These are phyloP conservation scores for Ciona savignyi DNA, from an alignment of 23 tunicate genomes.

Conservation along the genomic window DNA sequence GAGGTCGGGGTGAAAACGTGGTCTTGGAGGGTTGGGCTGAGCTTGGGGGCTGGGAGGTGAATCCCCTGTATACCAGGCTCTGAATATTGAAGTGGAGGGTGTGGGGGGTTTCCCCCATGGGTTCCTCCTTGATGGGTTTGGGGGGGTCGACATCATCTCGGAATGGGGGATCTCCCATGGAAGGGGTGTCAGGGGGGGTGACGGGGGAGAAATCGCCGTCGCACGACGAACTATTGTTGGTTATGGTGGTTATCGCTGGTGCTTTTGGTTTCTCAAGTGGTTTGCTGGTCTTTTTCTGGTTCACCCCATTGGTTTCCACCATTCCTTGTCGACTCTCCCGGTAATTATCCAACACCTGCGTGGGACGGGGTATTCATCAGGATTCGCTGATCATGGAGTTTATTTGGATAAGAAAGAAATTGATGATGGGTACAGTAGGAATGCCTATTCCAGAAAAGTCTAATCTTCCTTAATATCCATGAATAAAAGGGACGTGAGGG, in stretches of 20 bases:
- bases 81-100: conserved; percentile 71
- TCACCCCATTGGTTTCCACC: neutral
- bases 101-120: conserved; percentile 1
- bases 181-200: conserved; percentile 64
- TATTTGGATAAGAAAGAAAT: no score
- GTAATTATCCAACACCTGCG: conserved; percentile 74
- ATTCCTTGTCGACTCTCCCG: conserved; percentile 35
- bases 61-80: conserved; percentile 64
- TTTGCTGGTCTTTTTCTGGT: conserved; percentile 2
- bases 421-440: no score
- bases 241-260: no score
- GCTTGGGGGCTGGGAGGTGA: neutral
- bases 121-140: neutral
- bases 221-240: neutral
- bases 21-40: neutral
- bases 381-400: no score
- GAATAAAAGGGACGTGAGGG: no score
- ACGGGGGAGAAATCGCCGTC: conserved; percentile 51
- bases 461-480: no score
- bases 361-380: no score
- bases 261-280: neutral
- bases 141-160: neutral
- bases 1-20: neutral
- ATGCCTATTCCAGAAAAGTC: no score
- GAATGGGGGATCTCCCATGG: neutral